A percentile compares a stretch with the other conserved stretches of the same genome.
phyloP scores from a whole-genome alignment of 2,113 vertebrate species.

The Acrocephalus arundinaceus region DNA sequence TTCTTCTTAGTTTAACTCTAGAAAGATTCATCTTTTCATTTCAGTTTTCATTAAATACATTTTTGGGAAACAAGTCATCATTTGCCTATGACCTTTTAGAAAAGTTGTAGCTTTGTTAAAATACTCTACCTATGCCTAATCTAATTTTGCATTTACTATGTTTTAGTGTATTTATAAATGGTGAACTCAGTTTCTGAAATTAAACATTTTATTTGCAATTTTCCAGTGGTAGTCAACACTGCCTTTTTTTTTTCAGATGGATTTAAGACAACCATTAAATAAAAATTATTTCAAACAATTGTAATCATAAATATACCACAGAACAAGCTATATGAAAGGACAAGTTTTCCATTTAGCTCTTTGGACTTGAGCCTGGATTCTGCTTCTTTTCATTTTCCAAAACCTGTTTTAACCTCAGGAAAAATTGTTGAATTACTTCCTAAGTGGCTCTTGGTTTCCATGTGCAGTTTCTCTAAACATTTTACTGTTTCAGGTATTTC shows the following conservation, averaged over 20 bases:
- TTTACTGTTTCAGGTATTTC: not conserved
- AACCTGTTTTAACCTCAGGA: not conserved
- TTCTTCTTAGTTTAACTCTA: conserved; percentile 5
- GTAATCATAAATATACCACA: not conserved
- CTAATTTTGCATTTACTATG: conserved; percentile 78
- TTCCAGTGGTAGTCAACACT: conserved; percentile 67
- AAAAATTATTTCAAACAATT: not conserved
- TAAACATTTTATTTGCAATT: conserved; percentile 85
- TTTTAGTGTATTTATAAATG: conserved; percentile 86
- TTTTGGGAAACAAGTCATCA: conserved; percentile 57
- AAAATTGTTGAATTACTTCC: not conserved
- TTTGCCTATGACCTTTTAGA: conserved; percentile 71
- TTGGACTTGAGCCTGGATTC: not conserved
- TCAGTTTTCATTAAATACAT: conserved; percentile 53
- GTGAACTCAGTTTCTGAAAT: conserved; percentile 82
- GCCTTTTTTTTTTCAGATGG: conserved; percentile 57
- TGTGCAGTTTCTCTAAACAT: not conserved
- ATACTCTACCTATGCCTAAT: conserved; percentile 76
- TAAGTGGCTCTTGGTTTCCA: not conserved
- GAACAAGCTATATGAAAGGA: not conserved
- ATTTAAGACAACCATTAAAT: not conserved
- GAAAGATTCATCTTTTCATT: conserved; percentile 43
- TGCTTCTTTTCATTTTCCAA: not conserved
- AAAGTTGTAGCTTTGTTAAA: conserved; percentile 74
- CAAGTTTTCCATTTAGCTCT: not conserved